Conservation (phyloP, 2,797 vertebrate genomes). For the Gymnothorax javanicus region DNA sequence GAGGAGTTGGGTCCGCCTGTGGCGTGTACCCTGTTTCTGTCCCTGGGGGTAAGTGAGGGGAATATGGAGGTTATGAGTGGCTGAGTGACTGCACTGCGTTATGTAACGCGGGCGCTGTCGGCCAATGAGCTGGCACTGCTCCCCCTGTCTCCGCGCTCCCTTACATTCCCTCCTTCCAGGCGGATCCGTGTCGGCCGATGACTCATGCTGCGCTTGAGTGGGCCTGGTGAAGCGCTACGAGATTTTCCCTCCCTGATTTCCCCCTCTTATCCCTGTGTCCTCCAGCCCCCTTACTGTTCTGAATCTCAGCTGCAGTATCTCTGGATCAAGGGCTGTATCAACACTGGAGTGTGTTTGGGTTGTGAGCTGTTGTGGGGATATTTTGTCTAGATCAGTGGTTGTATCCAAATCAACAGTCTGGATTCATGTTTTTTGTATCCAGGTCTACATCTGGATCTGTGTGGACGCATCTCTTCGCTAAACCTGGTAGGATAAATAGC, state of each 20-base stretch:
- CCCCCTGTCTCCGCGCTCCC: background rate
- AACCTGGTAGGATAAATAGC: background rate
- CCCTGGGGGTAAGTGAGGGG: background rate
- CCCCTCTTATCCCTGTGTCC: background rate
- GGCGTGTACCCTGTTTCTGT: background rate
- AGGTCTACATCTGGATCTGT: background rate
- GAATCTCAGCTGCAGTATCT: background rate
- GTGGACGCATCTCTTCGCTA: background rate
- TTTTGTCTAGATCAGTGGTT: no score
- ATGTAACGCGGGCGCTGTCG: background rate
- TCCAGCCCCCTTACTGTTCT: background rate
- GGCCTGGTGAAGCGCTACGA: slow-evolving; percentile 28
- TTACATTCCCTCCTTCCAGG: background rate
- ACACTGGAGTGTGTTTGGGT: no score
- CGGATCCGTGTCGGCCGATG: background rate
- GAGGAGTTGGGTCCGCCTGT: background rate
- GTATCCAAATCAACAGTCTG: no score
- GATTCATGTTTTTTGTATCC: no score
- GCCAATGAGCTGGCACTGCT: background rate
- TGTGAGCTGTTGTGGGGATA: no score
- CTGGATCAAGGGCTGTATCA: background rate
- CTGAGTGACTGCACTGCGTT: background rate
- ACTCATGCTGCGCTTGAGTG: background rate
- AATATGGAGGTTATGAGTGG: background rate
- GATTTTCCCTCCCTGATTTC: background rate